Evolutionary conservation across 2,888 invertebrate genomes (phyloP).

Genomic region (Nemapogon koenigi): DNA sequence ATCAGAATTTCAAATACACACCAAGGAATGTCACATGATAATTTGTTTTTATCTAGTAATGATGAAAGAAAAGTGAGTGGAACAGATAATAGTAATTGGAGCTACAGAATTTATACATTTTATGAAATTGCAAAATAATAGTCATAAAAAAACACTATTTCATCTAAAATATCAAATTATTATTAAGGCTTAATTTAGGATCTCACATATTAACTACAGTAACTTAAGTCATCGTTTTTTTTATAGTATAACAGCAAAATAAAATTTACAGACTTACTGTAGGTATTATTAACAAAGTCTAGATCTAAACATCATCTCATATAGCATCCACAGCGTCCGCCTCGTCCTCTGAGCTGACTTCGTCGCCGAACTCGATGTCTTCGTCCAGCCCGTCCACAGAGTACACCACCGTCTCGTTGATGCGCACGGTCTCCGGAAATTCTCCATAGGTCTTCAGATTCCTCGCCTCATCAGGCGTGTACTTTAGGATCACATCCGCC

Average conservation of each 20-base stretch:
- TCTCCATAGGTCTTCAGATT: conserved; percentile 99
- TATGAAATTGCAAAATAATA: too few species aligned
- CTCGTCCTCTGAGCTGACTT: conserved; percentile 91
- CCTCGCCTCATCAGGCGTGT: conserved; percentile 98
- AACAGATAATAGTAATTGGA: too few species aligned
- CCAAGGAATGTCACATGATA: too few species aligned
- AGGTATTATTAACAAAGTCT: conserved; percentile 31
- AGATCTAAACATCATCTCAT: conserved; percentile 33
- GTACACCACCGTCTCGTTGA: conserved; percentile 95
- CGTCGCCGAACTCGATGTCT: conserved; percentile 96
- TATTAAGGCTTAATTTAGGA: too few species aligned
- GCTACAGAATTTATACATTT: too few species aligned
- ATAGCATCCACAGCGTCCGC: conserved; percentile 76
- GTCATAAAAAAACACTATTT: too few species aligned
- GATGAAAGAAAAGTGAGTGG: too few species aligned
- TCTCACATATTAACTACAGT: too few species aligned
- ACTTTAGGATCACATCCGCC: conserved; percentile 98
- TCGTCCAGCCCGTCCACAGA: conserved; percentile 95
- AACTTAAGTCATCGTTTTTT: conserved; percentile 18
- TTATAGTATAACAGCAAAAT: conserved; percentile 49
- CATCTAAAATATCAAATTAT: too few species aligned
- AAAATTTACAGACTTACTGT: conserved; percentile 58
- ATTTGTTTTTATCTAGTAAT: too few species aligned
- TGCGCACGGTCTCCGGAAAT: conserved; percentile 97
- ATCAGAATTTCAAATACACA: too few species aligned